Conservation (phyloP, 2,113 vertebrate genomes). For the Eulemur macaco region DNA sequence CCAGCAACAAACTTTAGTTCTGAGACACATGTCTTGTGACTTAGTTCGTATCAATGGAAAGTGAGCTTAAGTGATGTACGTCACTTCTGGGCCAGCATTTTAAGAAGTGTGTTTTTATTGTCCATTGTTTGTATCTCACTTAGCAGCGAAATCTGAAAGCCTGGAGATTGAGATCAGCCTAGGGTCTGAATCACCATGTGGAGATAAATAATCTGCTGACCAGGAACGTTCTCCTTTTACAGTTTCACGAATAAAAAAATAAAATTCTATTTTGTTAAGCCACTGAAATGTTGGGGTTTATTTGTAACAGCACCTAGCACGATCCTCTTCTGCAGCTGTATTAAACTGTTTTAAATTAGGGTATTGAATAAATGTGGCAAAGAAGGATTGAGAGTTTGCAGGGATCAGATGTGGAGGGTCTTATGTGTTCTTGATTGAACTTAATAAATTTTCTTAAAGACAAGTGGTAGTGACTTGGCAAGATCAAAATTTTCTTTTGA, state of each 20-base stretch:
- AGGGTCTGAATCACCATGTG: neutral
- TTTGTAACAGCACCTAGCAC: neutral
- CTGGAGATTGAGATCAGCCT: neutral
- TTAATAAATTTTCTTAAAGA: neutral
- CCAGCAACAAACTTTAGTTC: neutral
- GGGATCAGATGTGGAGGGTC: neutral
- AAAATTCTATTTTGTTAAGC: neutral
- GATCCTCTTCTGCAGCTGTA: neutral
- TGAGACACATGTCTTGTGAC: neutral
- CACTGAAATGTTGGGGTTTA: neutral
- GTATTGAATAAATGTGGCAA: neutral
- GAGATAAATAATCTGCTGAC: neutral
- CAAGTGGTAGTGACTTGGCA: neutral
- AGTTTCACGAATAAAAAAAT: neutral
- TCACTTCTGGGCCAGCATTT: neutral
- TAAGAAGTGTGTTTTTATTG: neutral
- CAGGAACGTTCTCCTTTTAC: neutral
- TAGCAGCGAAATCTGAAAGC: neutral
- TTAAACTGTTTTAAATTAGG: neutral
- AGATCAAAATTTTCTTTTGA: constrained; percentile 30
- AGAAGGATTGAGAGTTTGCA: neutral
- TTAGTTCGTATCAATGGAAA: neutral
- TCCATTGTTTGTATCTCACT: neutral
- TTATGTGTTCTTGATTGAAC: neutral
- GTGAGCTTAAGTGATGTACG: neutral